phyloP scores from a whole-genome alignment of 2,888 invertebrate species.

The Apotomis betuletana region DNA sequence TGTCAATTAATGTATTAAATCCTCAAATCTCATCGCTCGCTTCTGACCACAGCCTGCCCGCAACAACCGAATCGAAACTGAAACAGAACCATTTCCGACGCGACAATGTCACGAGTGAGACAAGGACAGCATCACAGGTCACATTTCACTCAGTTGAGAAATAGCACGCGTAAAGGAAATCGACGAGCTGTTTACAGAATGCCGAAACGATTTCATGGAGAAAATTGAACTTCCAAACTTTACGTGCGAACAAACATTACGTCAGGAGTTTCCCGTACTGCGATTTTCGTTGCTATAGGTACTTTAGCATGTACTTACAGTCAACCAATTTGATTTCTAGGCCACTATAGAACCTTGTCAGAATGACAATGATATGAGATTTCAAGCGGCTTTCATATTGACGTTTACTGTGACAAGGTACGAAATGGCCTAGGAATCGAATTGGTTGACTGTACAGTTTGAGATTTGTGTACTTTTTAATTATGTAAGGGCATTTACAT shows the following conservation, averaged over 20 bases:
- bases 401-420: too few relatives aligned
- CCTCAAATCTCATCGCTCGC: neutral
- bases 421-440: too few relatives aligned
- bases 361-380: too few relatives aligned
- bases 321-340: too few relatives aligned
- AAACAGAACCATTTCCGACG: conserved; percentile 17
- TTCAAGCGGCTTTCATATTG: too few relatives aligned
- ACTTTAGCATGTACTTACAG: too few relatives aligned
- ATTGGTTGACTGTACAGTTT: too few relatives aligned
- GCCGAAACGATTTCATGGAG: conserved; percentile 37
- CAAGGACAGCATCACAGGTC: conserved; percentile 11
- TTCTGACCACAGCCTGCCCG: neutral
- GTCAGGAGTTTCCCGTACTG: conserved; percentile 8
- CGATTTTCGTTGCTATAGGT: neutral
- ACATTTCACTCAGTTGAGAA: conserved; percentile 29
- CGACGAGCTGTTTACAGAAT: conserved; percentile 22
- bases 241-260: conserved; percentile 25
- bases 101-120: conserved; percentile 6
- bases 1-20: too few relatives aligned
- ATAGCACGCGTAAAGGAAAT: conserved; percentile 23
- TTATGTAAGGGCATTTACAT: too few relatives aligned
- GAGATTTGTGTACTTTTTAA: too few relatives aligned
- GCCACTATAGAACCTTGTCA: too few relatives aligned
- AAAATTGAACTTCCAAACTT: conserved; percentile 36
- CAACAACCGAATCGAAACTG: conserved; percentile 14